Base-by-base conservation (phyloP, 2,888 invertebrate species). In the Danaus chrysippus region DNA sequence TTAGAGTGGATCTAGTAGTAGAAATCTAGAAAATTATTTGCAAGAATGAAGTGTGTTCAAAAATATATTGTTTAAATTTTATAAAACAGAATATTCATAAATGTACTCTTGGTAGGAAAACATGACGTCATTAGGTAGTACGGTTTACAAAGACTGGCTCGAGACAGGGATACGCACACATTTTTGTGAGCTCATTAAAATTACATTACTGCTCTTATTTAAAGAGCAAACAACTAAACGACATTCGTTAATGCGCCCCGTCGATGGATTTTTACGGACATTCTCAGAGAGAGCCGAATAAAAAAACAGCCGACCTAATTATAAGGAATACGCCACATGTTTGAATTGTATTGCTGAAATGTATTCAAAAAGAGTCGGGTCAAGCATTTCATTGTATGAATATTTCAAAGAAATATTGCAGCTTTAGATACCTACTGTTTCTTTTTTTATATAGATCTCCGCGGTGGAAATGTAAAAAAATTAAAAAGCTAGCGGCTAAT, bases 151-250 rank as follows among this genome's bases (percentile, higher is more conserved):
- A 41, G 42, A 46, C 72, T 69, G 66, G 68, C 69, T 71, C 72
- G 76, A 75, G 78, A 78, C 73, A 70, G 76, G 76, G 74, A 79
- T 74, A 73, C 69, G 79, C 79, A 82, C 81, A 85, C 84, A 84
- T 87, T 85, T 86, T 86, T 86, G 84, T 84, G 82, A 84, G 83
- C 85, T 88, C 88, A 87, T 89, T 88, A 87, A 89, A 88, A 87
- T 86, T 81, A 88, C 88, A 87, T 89, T 88, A 88, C 85, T 85
- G 81, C 83, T 83, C 81, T 84, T 87, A 86, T 88, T 88, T 87
- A 86, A 86, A 86, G 83, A 83, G 86, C 87, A 86, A 87, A 87
- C 87, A 86, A 85, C 86, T 87, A 87, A 88, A 86, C 84, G 86
- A 79, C 76, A 77, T 81, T 86, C 82, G 86, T 86, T 89, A 87